A percentile compares a stretch with the other conserved stretches of the same genome.
phyloP scores from a whole-genome alignment of 2,888 invertebrate species.

The Monopis laevigella region DNA sequence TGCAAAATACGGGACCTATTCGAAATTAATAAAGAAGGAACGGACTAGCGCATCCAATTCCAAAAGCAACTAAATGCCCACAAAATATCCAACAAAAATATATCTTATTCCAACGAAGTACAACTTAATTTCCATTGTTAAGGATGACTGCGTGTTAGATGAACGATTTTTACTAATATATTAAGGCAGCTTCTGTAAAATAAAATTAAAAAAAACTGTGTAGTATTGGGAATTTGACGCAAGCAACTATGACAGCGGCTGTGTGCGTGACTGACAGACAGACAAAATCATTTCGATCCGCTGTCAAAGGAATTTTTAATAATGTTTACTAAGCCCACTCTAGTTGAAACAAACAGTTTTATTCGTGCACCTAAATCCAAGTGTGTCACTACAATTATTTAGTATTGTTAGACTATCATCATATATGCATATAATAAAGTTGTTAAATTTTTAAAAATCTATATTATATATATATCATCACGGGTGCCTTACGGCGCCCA shows the following conservation, averaged over 20 bases:
- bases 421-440: no score
- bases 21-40: conserved; percentile 66
- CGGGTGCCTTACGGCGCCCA: no score
- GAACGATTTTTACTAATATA: conserved; percentile 65
- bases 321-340: conserved; percentile 34
- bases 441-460: no score
- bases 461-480: no score
- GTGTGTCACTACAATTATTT: no score
- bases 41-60: conserved; percentile 44
- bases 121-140: conserved; percentile 24
- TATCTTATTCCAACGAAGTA: conserved; percentile 18
- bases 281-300: conserved; percentile 53
- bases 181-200: conserved; percentile 58
- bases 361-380: no score
- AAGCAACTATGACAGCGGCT: conserved; percentile 60
- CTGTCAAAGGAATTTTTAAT: conserved; percentile 63
- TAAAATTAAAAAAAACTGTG: conserved; percentile 51
- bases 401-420: no score
- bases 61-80: conserved; percentile 16
- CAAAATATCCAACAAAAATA: conserved; percentile 18
- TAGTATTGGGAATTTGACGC: conserved; percentile 51
- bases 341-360: no score
- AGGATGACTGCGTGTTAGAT: conserved; percentile 38
- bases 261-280: conserved; percentile 17
- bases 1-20: conserved; percentile 61